Evolutionary conservation across 2,797 vertebrate species (phyloP).

Genomic region (Bufotes viridis): DNA sequence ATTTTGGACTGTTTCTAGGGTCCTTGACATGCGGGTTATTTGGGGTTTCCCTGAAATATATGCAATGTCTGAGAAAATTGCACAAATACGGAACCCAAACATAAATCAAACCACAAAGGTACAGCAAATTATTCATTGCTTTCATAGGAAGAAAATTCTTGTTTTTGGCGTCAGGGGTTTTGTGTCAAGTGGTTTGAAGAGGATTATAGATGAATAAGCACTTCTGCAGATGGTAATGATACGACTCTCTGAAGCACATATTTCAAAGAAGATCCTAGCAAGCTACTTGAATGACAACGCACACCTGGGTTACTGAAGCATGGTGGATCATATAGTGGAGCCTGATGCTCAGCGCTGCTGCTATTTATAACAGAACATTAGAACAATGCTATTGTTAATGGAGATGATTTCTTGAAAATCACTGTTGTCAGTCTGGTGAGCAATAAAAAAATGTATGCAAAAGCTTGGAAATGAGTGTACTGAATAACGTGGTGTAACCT

Average conservation of each 20-base stretch:
- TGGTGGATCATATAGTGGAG: slow-evolving; percentile 1
- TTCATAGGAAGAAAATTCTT: slow-evolving; percentile 44
- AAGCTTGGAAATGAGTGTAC: neutral
- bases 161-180: slow-evolving; percentile 48
- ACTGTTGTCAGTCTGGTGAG: slow-evolving; percentile 23
- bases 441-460: neutral
- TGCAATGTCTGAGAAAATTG: slow-evolving; percentile 28
- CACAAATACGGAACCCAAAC: slow-evolving; percentile 25
- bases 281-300: slow-evolving; percentile 40
- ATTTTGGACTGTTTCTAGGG: slow-evolving; percentile 14
- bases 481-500: neutral
- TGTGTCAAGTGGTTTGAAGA: slow-evolving; percentile 60
- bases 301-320: slow-evolving; percentile 46
- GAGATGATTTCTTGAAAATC: slow-evolving; percentile 5
- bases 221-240: slow-evolving; percentile 60
- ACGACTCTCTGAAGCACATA: slow-evolving; percentile 47
- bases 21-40: slow-evolving; percentile 15
- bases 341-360: neutral
- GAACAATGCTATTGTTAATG: slow-evolving; percentile 32
- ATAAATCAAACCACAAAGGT: slow-evolving; percentile 48
- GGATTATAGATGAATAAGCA: slow-evolving; percentile 59
- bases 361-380: slow-evolving; percentile 11
- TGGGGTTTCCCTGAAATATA: slow-evolving; percentile 6
- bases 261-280: slow-evolving; percentile 43
- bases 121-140: slow-evolving; percentile 41